Percentiles rank a stretch among this genome's conserved stretches.
These are phyloP conservation scores for Mus spretus DNA, from an alignment of 2,797 vertebrate species.

Conservation along the genomic window DNA sequence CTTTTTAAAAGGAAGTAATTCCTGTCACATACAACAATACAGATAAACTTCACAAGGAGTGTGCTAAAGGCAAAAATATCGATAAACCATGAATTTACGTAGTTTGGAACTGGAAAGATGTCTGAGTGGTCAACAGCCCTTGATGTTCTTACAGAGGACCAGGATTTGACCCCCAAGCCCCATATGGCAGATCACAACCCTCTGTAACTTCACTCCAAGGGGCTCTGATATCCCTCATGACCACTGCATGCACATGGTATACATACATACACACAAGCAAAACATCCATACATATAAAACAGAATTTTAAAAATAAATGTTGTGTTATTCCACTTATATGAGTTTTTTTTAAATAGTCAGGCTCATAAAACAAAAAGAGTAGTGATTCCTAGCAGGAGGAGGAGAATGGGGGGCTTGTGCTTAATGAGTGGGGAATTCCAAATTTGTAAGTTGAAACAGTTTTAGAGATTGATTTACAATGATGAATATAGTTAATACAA, in stretches of 20 bases:
- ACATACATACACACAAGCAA: not conserved
- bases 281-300: not conserved
- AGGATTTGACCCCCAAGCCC: not conserved
- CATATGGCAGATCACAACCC: not conserved
- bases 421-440: not conserved
- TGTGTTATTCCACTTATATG: not conserved
- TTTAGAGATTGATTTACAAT: constrained; percentile 24
- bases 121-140: not conserved
- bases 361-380: not conserved
- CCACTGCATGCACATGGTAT: not conserved
- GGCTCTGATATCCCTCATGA: not conserved
- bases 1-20: constrained; percentile 45
- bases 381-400: not conserved
- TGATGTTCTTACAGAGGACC: not conserved
- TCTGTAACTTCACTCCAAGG: not conserved
- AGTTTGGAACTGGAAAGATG: not conserved
- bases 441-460: not conserved
- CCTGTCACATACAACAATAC: not conserved
- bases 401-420: not conserved
- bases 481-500: not conserved
- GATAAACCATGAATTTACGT: constrained; percentile 18
- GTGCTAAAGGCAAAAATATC: not conserved
- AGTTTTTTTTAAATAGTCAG: not conserved
- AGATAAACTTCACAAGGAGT: not conserved
- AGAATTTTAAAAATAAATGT: not conserved